Evolutionary conservation across 2,888 invertebrate species (phyloP), one percentile per base, ranked within the genome.

Genomic region (Phalera bucephala): DNA sequence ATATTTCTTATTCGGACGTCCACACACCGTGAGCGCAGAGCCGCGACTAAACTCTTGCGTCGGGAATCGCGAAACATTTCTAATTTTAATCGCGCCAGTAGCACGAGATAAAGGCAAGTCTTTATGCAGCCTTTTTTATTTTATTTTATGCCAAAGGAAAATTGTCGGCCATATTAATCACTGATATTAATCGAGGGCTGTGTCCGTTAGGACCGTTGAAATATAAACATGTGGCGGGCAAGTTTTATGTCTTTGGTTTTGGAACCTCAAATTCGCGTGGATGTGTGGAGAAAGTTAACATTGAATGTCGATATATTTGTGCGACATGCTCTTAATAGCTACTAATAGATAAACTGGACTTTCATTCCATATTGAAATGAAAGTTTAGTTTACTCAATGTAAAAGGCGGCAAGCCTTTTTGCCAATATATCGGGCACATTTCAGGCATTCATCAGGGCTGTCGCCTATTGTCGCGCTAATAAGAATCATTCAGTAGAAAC

Each of bases 81-180:
- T 88, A 89, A 87, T 84, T 88, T 85, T 17, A 87, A 82, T 81
- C 84, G 73, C 66, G 70, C 75, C 72, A 85, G 88, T 89, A 88
- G 88, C 76, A 85, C 85, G 87, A 87, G 86, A 87, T 89, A 87
- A 85, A 84, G 29, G 79, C 73, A 73, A 73, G 75, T 80, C 81
- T 85, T 87, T 84, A 83, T 80, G 75, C 73, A 73, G 67, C 70
- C 74, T 70, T 74, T 76, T 81, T 82, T 76, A 77, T 74, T 72
- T 77, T 77, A 64, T 71, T 71, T 71, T 63, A 64, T 65, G 61
- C 64, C 56, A 43, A 48, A 54, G 29, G 39, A 48, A 49, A 63
- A 68, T 65, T 33, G 23, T 43, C 33, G 35, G 46, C 37, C 33
- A 38, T 40, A 47, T 46, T 31, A 45, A 48, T 50, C 47, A 43